Evolutionary conservation across 53 echinoderm and acorn worm species (phyloP), one percentile per base, ranked within the genome.

Genomic region (Henricia sp.): DNA sequence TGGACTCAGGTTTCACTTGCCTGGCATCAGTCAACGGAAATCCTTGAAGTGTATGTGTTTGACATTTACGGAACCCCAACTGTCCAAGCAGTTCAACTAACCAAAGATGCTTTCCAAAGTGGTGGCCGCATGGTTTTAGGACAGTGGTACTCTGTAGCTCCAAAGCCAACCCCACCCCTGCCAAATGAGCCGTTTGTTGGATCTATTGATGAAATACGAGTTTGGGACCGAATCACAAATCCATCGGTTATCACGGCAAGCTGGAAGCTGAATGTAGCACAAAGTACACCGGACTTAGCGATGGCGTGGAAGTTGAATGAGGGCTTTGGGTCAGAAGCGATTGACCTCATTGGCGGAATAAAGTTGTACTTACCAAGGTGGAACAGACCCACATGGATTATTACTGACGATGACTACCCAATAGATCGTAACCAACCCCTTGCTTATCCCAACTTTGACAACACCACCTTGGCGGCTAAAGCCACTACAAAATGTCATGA

Each of bases 251-350:
- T 92, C 14, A 71, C 82, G 38, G 46, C 78, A 62, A 88, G 71
- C 30, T 90, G 90, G 90, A 88, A 92, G 38, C 50, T 87, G 14
- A 88, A 85, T 82, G 92, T 63, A 13, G 30, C 26, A 36, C 33
- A 27, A 29, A 83, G 74, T 44, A 90, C 90, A 23, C 74, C 85
- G 90, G 90, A 92, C 65, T 76, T 95, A 14, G 52, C 66, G 17
- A 82, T 85, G 40, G 72, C 88, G 21, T 95, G 95, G 95, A 95
- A 92, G 34, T 53, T 95, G 53, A 90, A 92, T 86, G 90, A 88
- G 64, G 92, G 95, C 13, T 6, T 36, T 55, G 91, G 90, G 20
- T 16, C 16, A 4, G 37, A 25, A 57, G 72, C 75, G 39, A 23
- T 74, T n/a, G 94, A 94, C 68, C 67, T 85, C 3, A 83, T 86